Evolutionary conservation across 2,113 vertebrate species (phyloP).

Genomic region (Plotosus lineatus): DNA sequence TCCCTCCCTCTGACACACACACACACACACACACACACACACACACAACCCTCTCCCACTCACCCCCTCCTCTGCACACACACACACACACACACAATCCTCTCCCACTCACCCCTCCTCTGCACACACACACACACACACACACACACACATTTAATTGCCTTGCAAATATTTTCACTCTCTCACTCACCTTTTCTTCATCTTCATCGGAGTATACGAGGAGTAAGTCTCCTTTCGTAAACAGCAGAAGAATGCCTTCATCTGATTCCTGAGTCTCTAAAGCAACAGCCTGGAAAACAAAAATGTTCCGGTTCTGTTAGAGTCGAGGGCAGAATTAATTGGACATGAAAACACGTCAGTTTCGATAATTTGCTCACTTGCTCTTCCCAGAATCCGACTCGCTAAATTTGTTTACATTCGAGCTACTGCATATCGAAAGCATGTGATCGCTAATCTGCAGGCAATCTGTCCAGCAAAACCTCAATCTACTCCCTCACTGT

Average conservation of each 20-base stretch:
- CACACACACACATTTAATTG: constrained; percentile 21
- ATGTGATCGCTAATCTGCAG: no score
- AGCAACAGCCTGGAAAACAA: constrained; percentile 65
- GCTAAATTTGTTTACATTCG: no score
- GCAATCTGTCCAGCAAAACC: no score
- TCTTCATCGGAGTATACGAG: constrained; percentile 61
- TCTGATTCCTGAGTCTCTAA: constrained; percentile 60
- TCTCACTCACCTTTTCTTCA: constrained; percentile 61
- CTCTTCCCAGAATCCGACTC: no score
- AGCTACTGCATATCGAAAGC: no score
- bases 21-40: constrained; percentile 14
- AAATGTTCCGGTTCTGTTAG: not conserved
- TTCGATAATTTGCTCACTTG: not conserved
- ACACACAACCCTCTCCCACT: no score
- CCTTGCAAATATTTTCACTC: constrained; percentile 14
- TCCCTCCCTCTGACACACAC: no score
- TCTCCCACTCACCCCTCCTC: no score
- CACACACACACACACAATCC: not conserved
- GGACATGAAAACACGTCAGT: not conserved
- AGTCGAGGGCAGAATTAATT: not conserved
- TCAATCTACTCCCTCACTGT: no score
- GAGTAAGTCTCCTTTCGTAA: constrained; percentile 69
- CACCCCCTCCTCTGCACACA: no score
- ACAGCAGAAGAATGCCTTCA: constrained; percentile 64
- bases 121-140: constrained; percentile 21